Percentiles rank a stretch among this genome's conserved stretches.
Evolutionary conservation across 2,797 vertebrate species (phyloP).

Genomic region (Phoebastria nigripes): DNA sequence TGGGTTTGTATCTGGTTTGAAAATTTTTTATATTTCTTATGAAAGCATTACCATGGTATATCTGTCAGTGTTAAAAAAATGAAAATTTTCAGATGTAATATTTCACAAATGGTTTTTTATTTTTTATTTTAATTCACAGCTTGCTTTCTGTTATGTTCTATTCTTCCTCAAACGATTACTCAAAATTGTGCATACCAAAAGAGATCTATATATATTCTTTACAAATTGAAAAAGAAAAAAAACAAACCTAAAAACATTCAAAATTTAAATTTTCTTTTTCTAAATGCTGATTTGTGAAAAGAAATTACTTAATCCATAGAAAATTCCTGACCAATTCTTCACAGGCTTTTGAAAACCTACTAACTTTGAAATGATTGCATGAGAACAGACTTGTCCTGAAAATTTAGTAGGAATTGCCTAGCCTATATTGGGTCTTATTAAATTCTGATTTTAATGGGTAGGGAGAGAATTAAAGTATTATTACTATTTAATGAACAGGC

Average conservation of each 20-base stretch:
- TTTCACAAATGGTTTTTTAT: not conserved
- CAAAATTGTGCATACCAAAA: not conserved
- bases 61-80: not conserved
- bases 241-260: not conserved
- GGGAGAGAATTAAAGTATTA: not conserved
- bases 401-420: not conserved
- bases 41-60: not conserved
- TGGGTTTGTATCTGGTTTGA: not conserved
- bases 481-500: not conserved
- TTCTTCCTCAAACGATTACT: not conserved
- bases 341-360: not conserved
- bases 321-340: not conserved
- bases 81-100: not conserved
- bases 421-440: not conserved
- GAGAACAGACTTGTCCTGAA: not conserved
- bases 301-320: not conserved
- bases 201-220: not conserved
- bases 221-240: not conserved
- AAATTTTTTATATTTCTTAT: not conserved
- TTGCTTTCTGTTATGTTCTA: not conserved
- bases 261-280: not conserved
- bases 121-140: not conserved
- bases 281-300: not conserved
- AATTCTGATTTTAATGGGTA: not conserved
- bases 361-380: not conserved